Percentiles rank a stretch among this genome's conserved stretches.
phyloP scores from a whole-genome alignment of 2,888 invertebrate species.

The Napeogenes sylphis region DNA sequence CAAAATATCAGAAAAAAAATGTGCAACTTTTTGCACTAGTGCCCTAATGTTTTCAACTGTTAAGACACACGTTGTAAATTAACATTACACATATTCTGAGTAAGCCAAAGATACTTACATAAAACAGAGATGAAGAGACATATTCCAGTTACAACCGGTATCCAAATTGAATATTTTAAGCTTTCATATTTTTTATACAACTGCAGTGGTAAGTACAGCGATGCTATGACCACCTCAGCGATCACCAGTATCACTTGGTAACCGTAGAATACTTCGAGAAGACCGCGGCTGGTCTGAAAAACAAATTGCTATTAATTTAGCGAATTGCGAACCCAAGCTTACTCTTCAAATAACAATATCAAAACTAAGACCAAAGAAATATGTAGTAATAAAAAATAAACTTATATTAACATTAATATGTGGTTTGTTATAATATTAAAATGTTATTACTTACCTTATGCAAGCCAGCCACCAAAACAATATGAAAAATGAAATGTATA shows the following conservation, averaged over 20 bases:
- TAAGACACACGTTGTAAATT: too few species aligned
- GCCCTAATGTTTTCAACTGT: too few species aligned
- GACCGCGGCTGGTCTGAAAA: conserved; percentile 9
- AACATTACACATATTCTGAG: too few species aligned
- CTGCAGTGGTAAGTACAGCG: background rate
- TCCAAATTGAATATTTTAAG: background rate
- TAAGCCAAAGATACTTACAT: background rate
- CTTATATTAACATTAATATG: too few species aligned
- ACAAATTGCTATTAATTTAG: background rate
- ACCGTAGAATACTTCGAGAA: conserved; percentile 8
- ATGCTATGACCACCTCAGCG: background rate
- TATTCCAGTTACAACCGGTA: background rate
- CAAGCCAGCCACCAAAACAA: conserved; percentile 7
- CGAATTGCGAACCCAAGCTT: too few species aligned
- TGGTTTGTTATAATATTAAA: too few species aligned
- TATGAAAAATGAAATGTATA: conserved; percentile 10
- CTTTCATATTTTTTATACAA: background rate
- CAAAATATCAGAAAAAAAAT: too few species aligned
- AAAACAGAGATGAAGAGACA: background rate
- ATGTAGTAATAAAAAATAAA: too few species aligned
- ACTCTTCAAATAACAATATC: too few species aligned
- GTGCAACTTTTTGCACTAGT: too few species aligned
- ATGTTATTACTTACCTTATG: conserved; percentile 7
- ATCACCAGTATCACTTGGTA: background rate
- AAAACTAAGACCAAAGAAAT: too few species aligned